phyloP scores from a whole-genome alignment of 2,113 vertebrate genomes.

The Pycnonotus jocosus region DNA sequence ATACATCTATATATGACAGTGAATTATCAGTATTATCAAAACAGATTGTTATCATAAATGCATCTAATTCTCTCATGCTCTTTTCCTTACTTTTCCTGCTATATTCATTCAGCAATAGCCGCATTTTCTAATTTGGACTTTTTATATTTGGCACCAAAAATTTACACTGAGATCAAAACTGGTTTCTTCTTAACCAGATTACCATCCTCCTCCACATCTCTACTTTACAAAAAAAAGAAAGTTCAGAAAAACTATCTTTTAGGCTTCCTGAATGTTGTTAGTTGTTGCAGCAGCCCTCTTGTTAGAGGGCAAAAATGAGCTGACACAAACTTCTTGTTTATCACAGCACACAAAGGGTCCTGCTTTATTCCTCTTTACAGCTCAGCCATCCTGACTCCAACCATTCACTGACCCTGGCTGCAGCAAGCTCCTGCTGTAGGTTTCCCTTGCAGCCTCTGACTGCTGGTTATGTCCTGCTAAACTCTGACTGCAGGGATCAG shows the following conservation, averaged over 20 bases:
- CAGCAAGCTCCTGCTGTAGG: neutral
- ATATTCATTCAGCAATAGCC: neutral
- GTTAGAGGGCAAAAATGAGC: neutral
- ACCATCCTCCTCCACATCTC: neutral
- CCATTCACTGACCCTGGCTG: neutral
- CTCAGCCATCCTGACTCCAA: neutral
- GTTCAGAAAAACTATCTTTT: neutral
- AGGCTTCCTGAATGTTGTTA: neutral
- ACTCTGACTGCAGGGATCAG: neutral
- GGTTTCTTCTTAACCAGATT: neutral
- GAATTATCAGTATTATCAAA: neutral
- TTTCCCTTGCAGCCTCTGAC: neutral
- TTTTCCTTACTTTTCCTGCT: neutral
- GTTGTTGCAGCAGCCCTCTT: neutral
- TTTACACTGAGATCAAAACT: neutral
- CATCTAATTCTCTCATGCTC: neutral
- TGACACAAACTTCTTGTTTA: neutral
- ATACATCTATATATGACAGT: too few species aligned
- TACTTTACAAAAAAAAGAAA: neutral
- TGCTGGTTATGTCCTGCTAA: too few species aligned
- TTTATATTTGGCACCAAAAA: neutral
- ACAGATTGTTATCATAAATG: neutral
- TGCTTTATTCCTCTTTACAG: neutral
- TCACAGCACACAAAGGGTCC: neutral
- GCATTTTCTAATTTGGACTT: neutral